Evolutionary conservation across 2,888 invertebrate genomes (phyloP), one percentile per base, ranked within the genome.

Genomic region (Ormyrus thymus): DNA sequence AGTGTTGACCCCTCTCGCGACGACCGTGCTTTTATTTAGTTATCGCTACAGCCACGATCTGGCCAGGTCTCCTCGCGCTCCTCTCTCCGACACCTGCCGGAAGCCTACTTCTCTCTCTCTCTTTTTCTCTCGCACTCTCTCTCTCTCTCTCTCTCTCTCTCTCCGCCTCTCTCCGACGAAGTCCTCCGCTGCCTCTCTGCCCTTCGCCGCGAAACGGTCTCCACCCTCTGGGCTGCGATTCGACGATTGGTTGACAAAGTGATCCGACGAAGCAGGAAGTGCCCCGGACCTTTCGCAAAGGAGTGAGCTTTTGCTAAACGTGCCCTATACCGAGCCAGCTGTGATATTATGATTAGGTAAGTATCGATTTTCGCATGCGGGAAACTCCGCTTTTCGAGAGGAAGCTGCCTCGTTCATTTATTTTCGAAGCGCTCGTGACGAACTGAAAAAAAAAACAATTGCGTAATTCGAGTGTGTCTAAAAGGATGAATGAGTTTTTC

Each of bases 301-400:
- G 84, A 87, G 87, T 84, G 85, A 86, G 85, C 83, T 86, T 82
- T 84, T 84, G 84, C 85, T 80, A 84, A 82, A 84, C 29, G 82
- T 83, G 82, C 70, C 70, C 71, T 81, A 29, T 29, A 83, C 79
- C 82, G 79, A 81, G 83, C 81, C 84, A 84, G 86, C 80, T 84
- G 84, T 84, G 87, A 85, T 89, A 89, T 89, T 89, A 89, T 89
- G 89, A 88, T 88, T 89, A 89, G 89, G 89, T 89, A 83, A 89
- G 89, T 86, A 73, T 64, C 15, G n/a, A 8, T 9, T 69, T 29
- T 58, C n/a, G 7, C 50, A 0, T 4, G 29, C 29, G 29, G 29
- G 29, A 29, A 29, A 0, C 29, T 29, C 29, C 2, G 29, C 4
- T 29, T 29, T 29, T 29, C 29, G 29, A 29, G 29, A 29, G 29